phyloP scores from a whole-genome alignment of 2,888 invertebrate species.

The Nysson spinosus region DNA sequence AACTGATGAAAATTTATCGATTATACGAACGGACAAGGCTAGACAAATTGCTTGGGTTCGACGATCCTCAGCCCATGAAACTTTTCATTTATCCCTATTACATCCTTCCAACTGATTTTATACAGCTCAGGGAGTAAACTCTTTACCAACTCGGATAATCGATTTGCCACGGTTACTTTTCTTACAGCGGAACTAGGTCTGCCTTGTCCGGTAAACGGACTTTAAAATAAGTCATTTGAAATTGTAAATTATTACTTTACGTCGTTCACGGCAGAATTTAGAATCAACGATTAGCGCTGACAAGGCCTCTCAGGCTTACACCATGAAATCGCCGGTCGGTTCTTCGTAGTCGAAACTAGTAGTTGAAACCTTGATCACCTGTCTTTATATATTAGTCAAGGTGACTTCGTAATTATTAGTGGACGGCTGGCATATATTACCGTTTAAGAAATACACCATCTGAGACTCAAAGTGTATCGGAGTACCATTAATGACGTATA shows the following conservation, averaged over 20 bases:
- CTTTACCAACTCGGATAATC: background rate
- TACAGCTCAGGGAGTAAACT: too few relatives aligned
- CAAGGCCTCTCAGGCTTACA: conserved; percentile 2
- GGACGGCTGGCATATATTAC: conserved; percentile 40
- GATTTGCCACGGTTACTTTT: background rate
- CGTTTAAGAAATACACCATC: conserved; percentile 44
- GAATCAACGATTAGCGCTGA: conserved; percentile 15
- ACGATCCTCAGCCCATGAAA: background rate
- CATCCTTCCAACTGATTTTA: background rate
- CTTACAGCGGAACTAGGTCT: too few relatives aligned
- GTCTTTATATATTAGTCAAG: conserved; percentile 58
- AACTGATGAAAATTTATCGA: conserved; percentile 32
- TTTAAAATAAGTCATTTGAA: conserved; percentile 5
- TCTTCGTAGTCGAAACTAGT: conserved; percentile 1
- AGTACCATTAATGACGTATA: too few relatives aligned
- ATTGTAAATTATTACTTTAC: conserved; percentile 14
- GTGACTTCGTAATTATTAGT: conserved; percentile 49
- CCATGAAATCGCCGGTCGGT: conserved; percentile 10
- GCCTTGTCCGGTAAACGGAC: background rate
- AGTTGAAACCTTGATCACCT: conserved; percentile 47
- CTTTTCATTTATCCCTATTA: conserved; percentile 3
- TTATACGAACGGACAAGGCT: conserved; percentile 1
- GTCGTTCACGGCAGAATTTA: conserved; percentile 9
- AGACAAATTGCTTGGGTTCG: conserved; percentile 17
- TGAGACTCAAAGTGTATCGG: conserved; percentile 15